Evolutionary conservation across 1,140 invertebrate species (phyloP).

Genomic region (Drosophila bipectinata): DNA sequence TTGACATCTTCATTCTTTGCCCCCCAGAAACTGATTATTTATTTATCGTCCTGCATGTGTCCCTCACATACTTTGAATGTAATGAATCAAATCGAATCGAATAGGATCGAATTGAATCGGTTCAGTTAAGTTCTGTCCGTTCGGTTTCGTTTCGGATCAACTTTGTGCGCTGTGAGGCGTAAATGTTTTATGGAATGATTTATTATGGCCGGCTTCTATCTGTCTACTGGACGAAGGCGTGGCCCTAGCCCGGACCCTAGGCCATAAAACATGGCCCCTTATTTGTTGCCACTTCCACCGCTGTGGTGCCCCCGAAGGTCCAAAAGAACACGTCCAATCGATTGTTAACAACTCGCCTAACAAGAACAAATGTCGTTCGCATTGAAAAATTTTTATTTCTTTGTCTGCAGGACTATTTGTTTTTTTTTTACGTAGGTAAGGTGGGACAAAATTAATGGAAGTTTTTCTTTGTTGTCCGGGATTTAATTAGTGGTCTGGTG

Average conservation of each 20-base stretch:
- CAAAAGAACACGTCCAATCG: slow-evolving; percentile 59
- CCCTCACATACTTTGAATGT: slow-evolving; percentile 51
- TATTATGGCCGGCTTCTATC: slow-evolving; percentile 49
- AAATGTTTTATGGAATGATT: slow-evolving; percentile 64
- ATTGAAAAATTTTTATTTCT: slow-evolving; percentile 51
- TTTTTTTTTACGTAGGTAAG: slow-evolving; percentile 16
- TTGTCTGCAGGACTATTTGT: slow-evolving; percentile 8
- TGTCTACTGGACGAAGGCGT: slow-evolving; percentile 36
- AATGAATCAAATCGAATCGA: slow-evolving; percentile 66
- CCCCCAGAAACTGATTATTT: slow-evolving; percentile 41
- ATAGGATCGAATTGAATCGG: slow-evolving; percentile 1
- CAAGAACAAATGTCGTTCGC: slow-evolving; percentile 55
- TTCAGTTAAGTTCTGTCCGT: background rate
- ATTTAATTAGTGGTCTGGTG: slow-evolving; percentile 42
- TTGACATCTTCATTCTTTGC: slow-evolving; percentile 47
- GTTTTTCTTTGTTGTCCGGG: slow-evolving; percentile 41
- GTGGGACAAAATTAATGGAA: slow-evolving; percentile 40
- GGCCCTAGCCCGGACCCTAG: slow-evolving; percentile 26
- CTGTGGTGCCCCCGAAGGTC: slow-evolving; percentile 27
- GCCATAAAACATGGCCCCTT: slow-evolving; percentile 52
- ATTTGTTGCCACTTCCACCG: slow-evolving; percentile 43
- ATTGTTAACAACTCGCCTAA: slow-evolving; percentile 71
- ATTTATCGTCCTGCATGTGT: slow-evolving; percentile 37
- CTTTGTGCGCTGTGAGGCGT: slow-evolving; percentile 45
- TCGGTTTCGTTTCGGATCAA: slow-evolving; percentile 29